phyloP scores from a whole-genome alignment of 1,140 invertebrate species.

The Drosophila malerkotliana region DNA sequence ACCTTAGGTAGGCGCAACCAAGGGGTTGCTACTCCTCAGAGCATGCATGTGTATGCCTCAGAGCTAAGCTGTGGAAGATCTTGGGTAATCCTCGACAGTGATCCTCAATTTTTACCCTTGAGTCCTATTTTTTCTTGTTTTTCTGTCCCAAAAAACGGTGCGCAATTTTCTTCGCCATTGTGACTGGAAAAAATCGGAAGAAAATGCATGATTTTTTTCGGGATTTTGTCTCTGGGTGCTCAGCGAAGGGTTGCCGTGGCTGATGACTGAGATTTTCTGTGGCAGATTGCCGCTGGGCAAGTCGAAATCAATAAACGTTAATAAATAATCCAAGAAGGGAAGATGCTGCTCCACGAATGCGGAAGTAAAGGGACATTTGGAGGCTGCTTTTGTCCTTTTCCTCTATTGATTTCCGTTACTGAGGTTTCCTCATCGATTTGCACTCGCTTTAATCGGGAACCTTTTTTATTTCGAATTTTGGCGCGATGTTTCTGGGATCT shows the following conservation, averaged over 20 bases:
- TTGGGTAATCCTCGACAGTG: constrained; percentile 72
- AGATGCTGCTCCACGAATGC: constrained; percentile 60
- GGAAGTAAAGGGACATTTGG: constrained; percentile 68
- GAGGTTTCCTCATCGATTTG: constrained; percentile 54
- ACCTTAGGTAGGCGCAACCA: constrained; percentile 33
- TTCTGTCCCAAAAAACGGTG: constrained; percentile 46
- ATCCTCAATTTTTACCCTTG: constrained; percentile 82
- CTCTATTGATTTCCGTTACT: constrained; percentile 62
- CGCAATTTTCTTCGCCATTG: constrained; percentile 61
- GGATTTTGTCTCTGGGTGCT: constrained; percentile 17
- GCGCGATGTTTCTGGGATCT: constrained; percentile 28
- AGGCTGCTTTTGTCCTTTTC: constrained; percentile 47
- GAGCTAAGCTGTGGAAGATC: constrained; percentile 81
- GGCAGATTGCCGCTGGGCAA: constrained; percentile 61
- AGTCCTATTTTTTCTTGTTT: constrained; percentile 32
- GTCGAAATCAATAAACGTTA: constrained; percentile 79
- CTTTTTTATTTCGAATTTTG: constrained; percentile 18
- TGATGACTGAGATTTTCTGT: constrained; percentile 69
- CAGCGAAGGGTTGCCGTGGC: constrained; percentile 61
- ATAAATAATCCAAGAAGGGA: constrained; percentile 60
- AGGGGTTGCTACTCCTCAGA: constrained; percentile 30
- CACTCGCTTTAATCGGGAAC: constrained; percentile 29
- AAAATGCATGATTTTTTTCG: constrained; percentile 70
- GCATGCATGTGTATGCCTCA: constrained; percentile 42
- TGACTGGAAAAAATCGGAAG: constrained; percentile 52